A percentile compares a stretch with the other conserved stretches of the same genome.
Conservation (phyloP, 2,797 vertebrate genomes). For the Petrocephalus sullivani region DNA sequence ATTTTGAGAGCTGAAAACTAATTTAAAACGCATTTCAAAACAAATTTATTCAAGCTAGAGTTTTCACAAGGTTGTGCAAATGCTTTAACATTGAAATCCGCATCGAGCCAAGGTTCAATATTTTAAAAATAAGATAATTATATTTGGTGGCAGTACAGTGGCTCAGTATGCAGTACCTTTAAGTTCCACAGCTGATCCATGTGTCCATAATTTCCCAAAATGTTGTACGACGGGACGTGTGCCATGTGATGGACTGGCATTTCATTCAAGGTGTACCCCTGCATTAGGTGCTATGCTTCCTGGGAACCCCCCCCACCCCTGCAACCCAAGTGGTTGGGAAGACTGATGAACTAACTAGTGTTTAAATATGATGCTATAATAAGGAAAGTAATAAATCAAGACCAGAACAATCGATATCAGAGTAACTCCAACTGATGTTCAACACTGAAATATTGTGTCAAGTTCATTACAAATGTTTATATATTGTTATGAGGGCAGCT, state of each 20-base stretch:
- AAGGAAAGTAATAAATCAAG: neutral
- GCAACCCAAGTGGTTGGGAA: neutral
- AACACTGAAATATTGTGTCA: neutral
- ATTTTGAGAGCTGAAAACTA: neutral
- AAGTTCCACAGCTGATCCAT: neutral
- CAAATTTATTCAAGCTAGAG: neutral
- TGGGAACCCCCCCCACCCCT: neutral
- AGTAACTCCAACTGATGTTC: neutral
- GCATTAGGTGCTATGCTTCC: neutral
- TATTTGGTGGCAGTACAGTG: neutral
- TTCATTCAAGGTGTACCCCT: neutral
- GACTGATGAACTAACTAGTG: neutral
- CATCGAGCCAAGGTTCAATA: neutral
- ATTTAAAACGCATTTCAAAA: neutral
- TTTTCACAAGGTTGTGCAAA: neutral
- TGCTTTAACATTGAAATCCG: neutral
- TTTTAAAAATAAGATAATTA: neutral
- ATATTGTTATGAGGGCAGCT: neutral
- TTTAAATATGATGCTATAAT: neutral
- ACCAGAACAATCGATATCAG: neutral
- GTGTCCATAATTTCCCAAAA: neutral
- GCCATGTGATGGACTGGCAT: neutral
- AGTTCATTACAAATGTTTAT: neutral
- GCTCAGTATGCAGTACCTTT: neutral
- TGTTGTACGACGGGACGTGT: neutral